Base-by-base conservation (phyloP, 1,140 invertebrate species). In the Ostrea denselamellosa region DNA sequence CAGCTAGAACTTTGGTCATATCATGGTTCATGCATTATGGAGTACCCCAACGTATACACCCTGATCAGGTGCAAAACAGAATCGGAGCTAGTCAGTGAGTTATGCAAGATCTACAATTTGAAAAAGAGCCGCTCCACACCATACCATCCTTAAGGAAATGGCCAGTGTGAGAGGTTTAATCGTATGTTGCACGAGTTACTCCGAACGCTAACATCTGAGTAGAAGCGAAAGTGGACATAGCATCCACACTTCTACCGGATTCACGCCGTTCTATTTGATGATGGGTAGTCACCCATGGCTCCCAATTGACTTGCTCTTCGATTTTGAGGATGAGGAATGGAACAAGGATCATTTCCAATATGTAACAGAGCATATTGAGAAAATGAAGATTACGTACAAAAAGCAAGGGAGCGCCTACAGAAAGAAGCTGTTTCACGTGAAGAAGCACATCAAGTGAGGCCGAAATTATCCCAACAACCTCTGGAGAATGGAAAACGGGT, bases 61-160 rank as follows among this genome's bases (percentile, higher is more conserved):
- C 85, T 5, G 89, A 88, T 62, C 89, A 88, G 44, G 85, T 85
- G 19, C 51, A 65, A 10, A 54, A 88, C 14, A 56, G 87, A 88
- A 95, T 87, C 94, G 94, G 25, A 83, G 4, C 53, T 90, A 10
- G 65, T 85, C 17, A 8, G 34, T 9, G 65, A 65, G 10, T 3
- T 86, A 22, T 90, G 87, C 84, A 19, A 14, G 9, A 10, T 89
- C 44, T 14, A 86, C 25, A 54, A 85, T 8, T 86, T 86, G 17
- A 58, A 56, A 9, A 89, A 81, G 28, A 86, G 65, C 34, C 77
- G 88, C n/a, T 82, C 88, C 19, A 54, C 68, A 65, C 53, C 82
- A 8, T 87, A 65, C 85, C 54, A 65, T 17, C 84, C 34, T n/a
- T 4, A 89, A 65, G 54, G 52, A 4, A 71, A 86, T 83, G 88